Percentiles rank a stretch among this genome's conserved stretches.
Conservation (phyloP, 2,113 vertebrate species). For the Aegotheles bennettii region DNA sequence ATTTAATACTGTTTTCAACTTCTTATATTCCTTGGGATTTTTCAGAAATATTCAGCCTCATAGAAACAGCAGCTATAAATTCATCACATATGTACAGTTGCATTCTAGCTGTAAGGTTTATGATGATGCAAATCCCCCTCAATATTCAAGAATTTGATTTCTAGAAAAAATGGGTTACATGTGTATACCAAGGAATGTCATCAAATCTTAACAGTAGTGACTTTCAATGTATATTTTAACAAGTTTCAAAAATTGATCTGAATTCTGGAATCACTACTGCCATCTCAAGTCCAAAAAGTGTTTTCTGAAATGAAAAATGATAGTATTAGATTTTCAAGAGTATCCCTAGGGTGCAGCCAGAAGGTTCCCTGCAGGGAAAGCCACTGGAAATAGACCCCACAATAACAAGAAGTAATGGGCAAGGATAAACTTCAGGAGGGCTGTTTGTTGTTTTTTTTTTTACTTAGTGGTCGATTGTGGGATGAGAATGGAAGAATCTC, state of each 20-base stretch:
- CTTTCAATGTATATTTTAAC: not conserved
- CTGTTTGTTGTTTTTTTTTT: not conserved
- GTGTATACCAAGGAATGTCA: not conserved
- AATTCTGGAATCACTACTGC: not conserved
- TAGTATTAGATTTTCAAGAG: not conserved
- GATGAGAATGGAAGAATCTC: not conserved
- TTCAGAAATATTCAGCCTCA: not conserved
- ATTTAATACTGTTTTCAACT: not conserved
- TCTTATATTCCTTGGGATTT: not conserved
- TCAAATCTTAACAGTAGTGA: not conserved
- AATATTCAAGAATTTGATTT: not conserved
- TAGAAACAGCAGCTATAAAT: constrained; percentile 38
- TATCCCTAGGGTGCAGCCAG: not conserved
- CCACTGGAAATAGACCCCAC: not conserved
- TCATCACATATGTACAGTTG: constrained; percentile 27
- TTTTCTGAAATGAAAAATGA: not conserved
- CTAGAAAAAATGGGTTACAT: not conserved
- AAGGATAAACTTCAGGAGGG: not conserved
- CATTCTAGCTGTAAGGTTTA: constrained; percentile 39
- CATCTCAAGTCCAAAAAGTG: not conserved
- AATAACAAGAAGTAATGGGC: not conserved
- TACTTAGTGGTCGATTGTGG: not conserved
- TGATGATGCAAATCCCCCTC: not conserved
- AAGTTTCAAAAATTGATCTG: not conserved
- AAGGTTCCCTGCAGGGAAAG: not conserved